These are phyloP conservation scores for Harmothoe impar DNA, from an alignment of 2,888 invertebrate genomes.

Conservation along the genomic window DNA sequence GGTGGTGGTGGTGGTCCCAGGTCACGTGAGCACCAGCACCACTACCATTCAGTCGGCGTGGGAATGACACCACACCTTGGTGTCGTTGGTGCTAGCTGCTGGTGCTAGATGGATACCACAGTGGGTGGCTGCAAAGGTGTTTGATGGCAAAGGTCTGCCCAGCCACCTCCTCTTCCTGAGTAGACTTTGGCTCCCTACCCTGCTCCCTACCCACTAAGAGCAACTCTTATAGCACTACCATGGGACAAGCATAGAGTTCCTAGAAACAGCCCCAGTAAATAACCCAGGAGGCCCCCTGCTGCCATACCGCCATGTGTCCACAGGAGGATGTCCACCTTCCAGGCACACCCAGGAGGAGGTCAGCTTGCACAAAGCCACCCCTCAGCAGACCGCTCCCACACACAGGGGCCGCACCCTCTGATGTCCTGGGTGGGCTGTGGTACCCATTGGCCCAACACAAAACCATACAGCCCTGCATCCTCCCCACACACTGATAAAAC, in stretches of 20 bases:
- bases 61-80: neutral
- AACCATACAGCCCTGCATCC: neutral
- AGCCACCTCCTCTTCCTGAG: neutral
- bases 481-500: slow-evolving; percentile 23
- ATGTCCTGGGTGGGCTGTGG: neutral
- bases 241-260: neutral
- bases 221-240: neutral
- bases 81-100: neutral
- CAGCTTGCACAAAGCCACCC: neutral
- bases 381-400: neutral
- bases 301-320: neutral
- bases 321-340: neutral
- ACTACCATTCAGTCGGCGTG: neutral
- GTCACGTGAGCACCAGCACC: neutral
- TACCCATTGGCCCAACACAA: neutral
- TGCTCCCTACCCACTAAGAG: neutral
- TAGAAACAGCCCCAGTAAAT: neutral
- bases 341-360: neutral
- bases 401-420: neutral
- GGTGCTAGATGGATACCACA: neutral
- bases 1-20: neutral
- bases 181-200: neutral
- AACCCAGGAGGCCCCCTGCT: slow-evolving; percentile 3
- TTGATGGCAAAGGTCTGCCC: slow-evolving; percentile 28
- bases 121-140: slow-evolving; percentile 9